These are phyloP conservation scores for Neodiprion virginianus DNA, from an alignment of 1,140 invertebrate genomes.

Conservation along the genomic window DNA sequence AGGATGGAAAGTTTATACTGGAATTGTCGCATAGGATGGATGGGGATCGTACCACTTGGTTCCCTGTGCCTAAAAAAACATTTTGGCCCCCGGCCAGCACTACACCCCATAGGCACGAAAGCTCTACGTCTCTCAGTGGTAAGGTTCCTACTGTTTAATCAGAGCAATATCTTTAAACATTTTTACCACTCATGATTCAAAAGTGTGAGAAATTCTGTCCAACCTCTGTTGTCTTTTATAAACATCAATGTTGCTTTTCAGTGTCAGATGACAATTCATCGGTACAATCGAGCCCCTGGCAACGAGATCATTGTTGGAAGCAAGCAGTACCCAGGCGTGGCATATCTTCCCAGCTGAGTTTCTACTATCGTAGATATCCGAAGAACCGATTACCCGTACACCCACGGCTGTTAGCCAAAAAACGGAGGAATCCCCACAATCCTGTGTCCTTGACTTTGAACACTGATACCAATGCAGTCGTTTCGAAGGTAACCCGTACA, in stretches of 20 bases:
- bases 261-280: slow-evolving; percentile 90
- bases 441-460: slow-evolving; percentile 43
- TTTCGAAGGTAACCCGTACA: slow-evolving; percentile 33
- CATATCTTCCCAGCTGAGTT: slow-evolving; percentile 75
- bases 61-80: slow-evolving; percentile 84
- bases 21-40: slow-evolving; percentile 83
- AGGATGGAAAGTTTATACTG: slow-evolving; percentile 88
- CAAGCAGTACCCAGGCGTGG: slow-evolving; percentile 76
- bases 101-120: slow-evolving; percentile 67
- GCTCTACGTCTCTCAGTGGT: slow-evolving; percentile 71
- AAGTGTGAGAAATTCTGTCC: neutral
- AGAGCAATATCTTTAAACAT: too few relatives aligned
- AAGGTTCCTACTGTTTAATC: slow-evolving; percentile 33
- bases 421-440: slow-evolving; percentile 68
- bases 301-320: slow-evolving; percentile 87
- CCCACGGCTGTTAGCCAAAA: slow-evolving; percentile 60
- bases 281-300: slow-evolving; percentile 86
- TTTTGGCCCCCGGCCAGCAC: slow-evolving; percentile 80
- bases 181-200: too few relatives aligned
- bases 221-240: too few relatives aligned
- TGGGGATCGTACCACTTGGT: slow-evolving; percentile 82
- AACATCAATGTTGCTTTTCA: slow-evolving; percentile 45
- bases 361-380: slow-evolving; percentile 73
- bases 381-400: slow-evolving; percentile 54
- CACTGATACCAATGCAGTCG: slow-evolving; percentile 30